Evolutionary conservation across 1,140 invertebrate genomes (phyloP).

Genomic region (Drosophila kurseongensis): DNA sequence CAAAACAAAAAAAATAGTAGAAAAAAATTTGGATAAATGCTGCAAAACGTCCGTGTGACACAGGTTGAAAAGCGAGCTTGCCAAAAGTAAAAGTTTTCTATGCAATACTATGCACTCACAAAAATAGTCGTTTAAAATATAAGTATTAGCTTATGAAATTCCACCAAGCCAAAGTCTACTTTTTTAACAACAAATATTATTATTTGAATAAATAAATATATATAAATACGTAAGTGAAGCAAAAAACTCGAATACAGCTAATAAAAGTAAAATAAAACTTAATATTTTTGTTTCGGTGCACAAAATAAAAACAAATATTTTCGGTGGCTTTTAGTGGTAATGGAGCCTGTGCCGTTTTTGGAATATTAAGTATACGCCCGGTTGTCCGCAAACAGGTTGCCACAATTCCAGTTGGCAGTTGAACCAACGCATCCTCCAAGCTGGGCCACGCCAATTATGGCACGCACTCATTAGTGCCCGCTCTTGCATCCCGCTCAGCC

Average conservation of each 20-base stretch:
- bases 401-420: conserved; percentile 5
- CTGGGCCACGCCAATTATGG: conserved; percentile 51
- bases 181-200: too few species aligned
- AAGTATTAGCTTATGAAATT: too few species aligned
- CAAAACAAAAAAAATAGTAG: neutral
- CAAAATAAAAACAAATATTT: conserved; percentile 19
- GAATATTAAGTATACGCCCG: conserved; percentile 48
- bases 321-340: conserved; percentile 11
- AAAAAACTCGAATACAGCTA: neutral
- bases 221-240: too few species aligned
- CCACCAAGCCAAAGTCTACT: too few species aligned
- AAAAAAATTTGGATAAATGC: conserved; percentile 2
- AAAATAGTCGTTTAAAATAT: too few species aligned
- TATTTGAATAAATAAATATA: too few species aligned
- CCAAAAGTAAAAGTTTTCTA: conserved; percentile 27
- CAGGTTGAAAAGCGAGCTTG: conserved; percentile 18
- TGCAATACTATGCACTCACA: neutral
- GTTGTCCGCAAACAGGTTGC: conserved; percentile 28
- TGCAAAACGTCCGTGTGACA: conserved; percentile 20
- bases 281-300: neutral
- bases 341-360: conserved; percentile 10
- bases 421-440: conserved; percentile 44
- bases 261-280: too few species aligned
- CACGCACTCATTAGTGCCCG: conserved; percentile 65
- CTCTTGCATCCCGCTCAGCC: neutral